phyloP scores from a whole-genome alignment of 64 coral and sea anemone species.

The Hydrozoanthus tunicans region DNA sequence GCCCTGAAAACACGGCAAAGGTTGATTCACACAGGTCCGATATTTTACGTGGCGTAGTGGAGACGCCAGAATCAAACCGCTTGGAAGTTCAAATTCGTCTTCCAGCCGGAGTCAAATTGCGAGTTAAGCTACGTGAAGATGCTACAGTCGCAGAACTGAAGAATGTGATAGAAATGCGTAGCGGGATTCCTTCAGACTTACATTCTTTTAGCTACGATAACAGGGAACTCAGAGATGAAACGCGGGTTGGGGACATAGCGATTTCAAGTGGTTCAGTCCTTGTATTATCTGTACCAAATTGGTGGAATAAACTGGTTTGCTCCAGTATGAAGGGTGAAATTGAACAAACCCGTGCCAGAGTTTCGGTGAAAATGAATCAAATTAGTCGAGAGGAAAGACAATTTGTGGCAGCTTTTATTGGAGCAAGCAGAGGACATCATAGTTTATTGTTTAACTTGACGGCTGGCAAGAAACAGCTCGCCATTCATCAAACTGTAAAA shows the following conservation, averaged over 20 bases:
- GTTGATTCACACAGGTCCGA: background rate
- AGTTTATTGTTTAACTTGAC: constrained; percentile 49
- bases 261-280: background rate
- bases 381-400: constrained; percentile 67
- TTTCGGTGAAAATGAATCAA: constrained; percentile 70
- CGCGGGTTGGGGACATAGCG: constrained; percentile 54
- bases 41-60: background rate
- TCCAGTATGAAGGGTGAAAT: constrained; percentile 60
- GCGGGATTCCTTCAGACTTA: constrained; percentile 65
- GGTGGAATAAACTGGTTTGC: constrained; percentile 65
- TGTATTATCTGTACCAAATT: constrained; percentile 48
- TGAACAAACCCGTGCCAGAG: constrained; percentile 57
- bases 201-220: constrained; percentile 34
- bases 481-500: constrained; percentile 45
- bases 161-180: constrained; percentile 45
- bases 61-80: background rate
- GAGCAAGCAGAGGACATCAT: constrained; percentile 58
- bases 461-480: constrained; percentile 34
- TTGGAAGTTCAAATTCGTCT: constrained; percentile 55
- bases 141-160: constrained; percentile 61
- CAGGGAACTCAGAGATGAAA: constrained; percentile 42
- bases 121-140: constrained; percentile 26
- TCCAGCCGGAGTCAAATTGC: constrained; percentile 56
- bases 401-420: constrained; percentile 71
- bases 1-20: background rate